Conservation (phyloP, 2,797 vertebrate genomes). For the Oceanodroma leucorhoa region DNA sequence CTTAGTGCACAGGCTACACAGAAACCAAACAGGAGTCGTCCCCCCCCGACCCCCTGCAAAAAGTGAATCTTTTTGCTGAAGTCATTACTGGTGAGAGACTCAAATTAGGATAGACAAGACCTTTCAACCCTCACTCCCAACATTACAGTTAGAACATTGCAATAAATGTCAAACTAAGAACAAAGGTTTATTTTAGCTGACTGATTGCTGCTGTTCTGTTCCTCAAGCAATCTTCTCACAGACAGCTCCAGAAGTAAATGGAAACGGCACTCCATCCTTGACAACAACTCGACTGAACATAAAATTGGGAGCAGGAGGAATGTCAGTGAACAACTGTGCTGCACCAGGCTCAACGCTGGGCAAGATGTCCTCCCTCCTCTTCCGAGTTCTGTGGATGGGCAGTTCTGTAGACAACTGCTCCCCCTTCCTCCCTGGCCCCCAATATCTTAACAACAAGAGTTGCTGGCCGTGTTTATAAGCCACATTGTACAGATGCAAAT, state of each 20-base stretch:
- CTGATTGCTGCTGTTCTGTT: background rate
- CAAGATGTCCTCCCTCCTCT: background rate
- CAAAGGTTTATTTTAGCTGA: background rate
- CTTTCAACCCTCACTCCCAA: background rate
- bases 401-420: background rate
- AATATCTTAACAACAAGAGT: background rate
- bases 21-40: background rate
- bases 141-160: background rate
- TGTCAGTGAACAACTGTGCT: background rate
- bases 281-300: background rate
- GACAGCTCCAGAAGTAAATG: background rate
- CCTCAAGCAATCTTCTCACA: background rate
- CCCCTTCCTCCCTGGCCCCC: no score
- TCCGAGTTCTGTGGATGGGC: background rate
- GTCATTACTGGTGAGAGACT: background rate
- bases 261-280: background rate
- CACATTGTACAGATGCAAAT: background rate
- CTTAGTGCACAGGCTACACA: background rate
- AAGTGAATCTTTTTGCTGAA: background rate
- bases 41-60: background rate
- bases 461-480: background rate
- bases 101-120: background rate
- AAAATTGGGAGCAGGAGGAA: background rate
- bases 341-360: background rate
- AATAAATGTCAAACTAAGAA: background rate